Evolutionary conservation across 2,888 invertebrate genomes (phyloP).

Genomic region (Drosophila yooni): DNA sequence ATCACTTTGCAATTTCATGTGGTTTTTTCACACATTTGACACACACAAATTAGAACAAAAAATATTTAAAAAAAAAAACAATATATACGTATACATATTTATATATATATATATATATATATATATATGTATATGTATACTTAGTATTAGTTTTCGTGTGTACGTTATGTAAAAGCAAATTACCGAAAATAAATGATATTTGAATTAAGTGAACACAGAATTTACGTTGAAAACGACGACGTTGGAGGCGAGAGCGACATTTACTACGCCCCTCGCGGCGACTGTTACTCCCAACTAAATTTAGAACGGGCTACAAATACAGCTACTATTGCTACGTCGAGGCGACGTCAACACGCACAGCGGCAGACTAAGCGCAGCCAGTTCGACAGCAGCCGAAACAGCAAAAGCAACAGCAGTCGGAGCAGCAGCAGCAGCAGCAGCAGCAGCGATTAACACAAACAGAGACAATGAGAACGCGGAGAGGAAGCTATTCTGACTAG

Average conservation of each 20-base stretch:
- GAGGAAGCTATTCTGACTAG: constrained; percentile 14
- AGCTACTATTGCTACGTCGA: constrained; percentile 46
- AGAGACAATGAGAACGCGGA: constrained; percentile 33
- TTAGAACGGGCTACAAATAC: constrained; percentile 62
- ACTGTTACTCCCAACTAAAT: constrained; percentile 58
- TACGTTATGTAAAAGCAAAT: constrained; percentile 71
- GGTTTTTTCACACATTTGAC: constrained; percentile 54
- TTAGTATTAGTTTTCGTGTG: constrained; percentile 47
- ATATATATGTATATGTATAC: not conserved
- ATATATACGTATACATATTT: not conserved
- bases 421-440: constrained; percentile 16
- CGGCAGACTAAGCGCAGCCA: constrained; percentile 66
- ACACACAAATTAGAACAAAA: constrained; percentile 25
- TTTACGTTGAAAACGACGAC: constrained; percentile 21
- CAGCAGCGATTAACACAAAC: constrained; percentile 15
- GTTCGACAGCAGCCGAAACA: constrained; percentile 25
- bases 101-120: not conserved
- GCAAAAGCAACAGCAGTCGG: constrained; percentile 27
- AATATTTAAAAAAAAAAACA: constrained; percentile 10
- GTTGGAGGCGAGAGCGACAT: constrained; percentile 56
- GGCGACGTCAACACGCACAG: constrained; percentile 69
- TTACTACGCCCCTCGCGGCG: constrained; percentile 61
- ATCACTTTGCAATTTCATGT: constrained; percentile 37
- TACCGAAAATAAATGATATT: constrained; percentile 63
- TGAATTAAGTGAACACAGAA: constrained; percentile 53